These are phyloP conservation scores for Lipophrys pholis DNA, from an alignment of 2,113 vertebrate species.

Conservation along the genomic window DNA sequence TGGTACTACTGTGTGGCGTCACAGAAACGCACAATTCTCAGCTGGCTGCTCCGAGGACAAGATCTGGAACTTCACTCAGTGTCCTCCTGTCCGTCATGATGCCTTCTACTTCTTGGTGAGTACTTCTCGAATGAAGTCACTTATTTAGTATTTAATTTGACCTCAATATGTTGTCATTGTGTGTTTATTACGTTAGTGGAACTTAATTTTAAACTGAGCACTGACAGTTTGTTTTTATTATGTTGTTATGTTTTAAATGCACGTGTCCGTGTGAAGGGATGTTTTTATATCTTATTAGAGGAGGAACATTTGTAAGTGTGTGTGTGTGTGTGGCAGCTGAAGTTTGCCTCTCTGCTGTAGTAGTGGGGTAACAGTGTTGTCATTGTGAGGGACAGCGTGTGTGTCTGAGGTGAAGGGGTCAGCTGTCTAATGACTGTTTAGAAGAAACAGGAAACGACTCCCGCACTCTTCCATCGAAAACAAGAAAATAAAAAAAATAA, in stretches of 20 bases:
- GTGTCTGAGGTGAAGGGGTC: conserved; percentile 67
- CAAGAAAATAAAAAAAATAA: too few species aligned
- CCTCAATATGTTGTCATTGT: too few species aligned
- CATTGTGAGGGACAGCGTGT: not conserved
- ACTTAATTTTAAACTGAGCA: not conserved
- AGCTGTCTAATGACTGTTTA: conserved; percentile 70
- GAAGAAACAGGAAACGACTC: conserved; percentile 60
- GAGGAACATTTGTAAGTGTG: not conserved
- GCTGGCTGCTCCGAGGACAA: conserved; percentile 44
- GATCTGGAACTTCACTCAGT: conserved; percentile 32
- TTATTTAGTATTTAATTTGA: too few species aligned
- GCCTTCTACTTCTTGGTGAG: conserved; percentile 62
- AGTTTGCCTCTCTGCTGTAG: too few species aligned
- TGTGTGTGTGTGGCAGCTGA: not conserved
- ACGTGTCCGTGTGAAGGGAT: too few species aligned
- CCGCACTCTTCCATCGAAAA: conserved; percentile 38
- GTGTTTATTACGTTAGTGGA: too few species aligned
- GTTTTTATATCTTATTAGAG: too few species aligned
- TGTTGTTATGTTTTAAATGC: too few species aligned
- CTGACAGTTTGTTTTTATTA: too few species aligned
- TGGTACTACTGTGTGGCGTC: conserved; percentile 60
- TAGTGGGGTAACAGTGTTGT: too few species aligned
- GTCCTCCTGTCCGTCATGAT: conserved; percentile 40
- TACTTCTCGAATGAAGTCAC: conserved; percentile 9
- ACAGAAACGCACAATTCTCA: conserved; percentile 63